Evolutionary conservation across 2,113 vertebrate species (phyloP), one percentile per base, ranked within the genome.

Genomic region (Piaya cayana): DNA sequence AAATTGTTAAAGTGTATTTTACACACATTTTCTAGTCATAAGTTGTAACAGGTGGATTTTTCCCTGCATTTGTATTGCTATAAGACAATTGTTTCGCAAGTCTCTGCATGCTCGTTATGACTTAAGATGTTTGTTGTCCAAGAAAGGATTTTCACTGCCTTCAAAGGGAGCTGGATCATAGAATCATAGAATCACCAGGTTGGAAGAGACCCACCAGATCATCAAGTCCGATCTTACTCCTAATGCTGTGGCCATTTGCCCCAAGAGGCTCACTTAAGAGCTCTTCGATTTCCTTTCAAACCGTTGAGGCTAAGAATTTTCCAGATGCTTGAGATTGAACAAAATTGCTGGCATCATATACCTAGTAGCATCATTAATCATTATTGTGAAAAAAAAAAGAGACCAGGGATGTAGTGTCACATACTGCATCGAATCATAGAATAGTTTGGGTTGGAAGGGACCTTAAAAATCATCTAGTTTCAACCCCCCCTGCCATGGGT

Each of bases 301-400:
- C 23, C 72, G 27, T 45, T 72, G 36, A 86, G 42, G 65, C n/a
- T 85, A 43, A 60, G 58, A 60, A 5, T 21, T 76, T 93, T 60
- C 69, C 81, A 94, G 64, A 69, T 50, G 29, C 55, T 90, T 70
- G 82, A 94, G 93, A 76, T 6, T 3, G 67, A 88, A 75, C 50
- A 77, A 86, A 92, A 70, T 58, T 94, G 55, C 86, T 90, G 80
- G 63, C 76, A 77, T 50, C 67, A 74, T 43, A 30, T 2, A 30
- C 26, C n/a, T 76, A 52, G 50, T 32, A 90, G 32, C 64, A 77
- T 52, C 68, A 55, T 86, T 90, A 93, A 93, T 88, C 75, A 94
- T 49, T 32, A 20, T 3, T 26, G 3, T 0, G 8, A 63, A 23
- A n/a, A n/a, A n/a, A 42, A 29, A 32, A n/a, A 27, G 8, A 63